Base-by-base conservation (phyloP, 1,140 invertebrate genomes). In the Lutraria rhynchaena region DNA sequence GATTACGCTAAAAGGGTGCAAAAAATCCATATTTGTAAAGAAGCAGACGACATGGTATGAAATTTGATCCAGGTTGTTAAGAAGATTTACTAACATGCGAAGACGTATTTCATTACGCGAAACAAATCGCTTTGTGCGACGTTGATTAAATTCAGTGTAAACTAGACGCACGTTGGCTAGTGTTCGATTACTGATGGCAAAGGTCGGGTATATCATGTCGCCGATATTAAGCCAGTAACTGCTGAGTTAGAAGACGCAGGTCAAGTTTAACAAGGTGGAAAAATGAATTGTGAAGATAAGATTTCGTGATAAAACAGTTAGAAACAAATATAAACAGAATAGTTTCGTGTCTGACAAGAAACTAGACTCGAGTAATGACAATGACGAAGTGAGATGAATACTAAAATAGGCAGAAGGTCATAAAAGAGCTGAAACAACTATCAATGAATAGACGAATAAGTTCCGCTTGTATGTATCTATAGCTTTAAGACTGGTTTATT, bases 181-280 rank as follows among this genome's bases (percentile, higher is more conserved):
- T 71, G 35, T 71, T 46, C 29, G 46, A 27, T 71, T 71, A 35
- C n/a, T 57, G 37, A 37, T 57, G 35, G 29, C 69, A 55, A 55
- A 55, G 57, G 53, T 51, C 29, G 37, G n/a, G 69, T 71, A 57
- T 55, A 41, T 27, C 35, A 57, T 22, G 49, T 71, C 53, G 24
- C 69, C 19, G 24, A 35, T 44, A 31, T 37, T 22, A 55, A 57
- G 69, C 13, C n/a, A 57, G 49, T 71, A 55, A 37, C 27, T 22
- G 33, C 46, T 31, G 22, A 19, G 37, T 37, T 24, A 71, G 46
- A 55, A 71, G 51, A 71, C 44, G n/a, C 37, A n/a, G 57, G 73
- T 75, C 73, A 31, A 2, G 0, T 27, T 63, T 75, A 75, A 75
- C 73, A 46, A 46, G 73, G 58, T 49, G 57, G 58, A 75, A 60